Base-by-base conservation (phyloP, 1,140 invertebrate species). In the Orius laevigatus region DNA sequence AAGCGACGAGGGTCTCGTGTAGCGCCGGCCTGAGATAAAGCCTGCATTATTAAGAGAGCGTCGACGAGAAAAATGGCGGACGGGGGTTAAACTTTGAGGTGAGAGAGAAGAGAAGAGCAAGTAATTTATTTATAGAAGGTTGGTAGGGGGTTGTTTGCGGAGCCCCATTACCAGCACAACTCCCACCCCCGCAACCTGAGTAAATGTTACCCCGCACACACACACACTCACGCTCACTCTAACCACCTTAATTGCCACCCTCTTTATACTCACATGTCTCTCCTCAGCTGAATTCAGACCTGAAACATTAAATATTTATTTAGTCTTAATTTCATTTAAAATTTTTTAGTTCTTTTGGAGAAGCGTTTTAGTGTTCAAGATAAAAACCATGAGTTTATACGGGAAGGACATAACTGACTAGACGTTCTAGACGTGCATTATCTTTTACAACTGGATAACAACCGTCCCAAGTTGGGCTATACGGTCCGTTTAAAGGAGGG, bases 281-380 rank as follows among this genome's bases (percentile, higher is more conserved):
- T 78, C 76, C 58, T 78, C 75, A 32, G 74, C 72, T 44, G 74
- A 71, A 62, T 74, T 76, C 57, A 77, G 66, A 66, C 75, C 75
- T 77, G 71, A n/a, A 69, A 73, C 65, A 65, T 59, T 68, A 57
- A 60, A 57, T 62, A 46, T 18, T 34, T 9, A 46, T 51, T 20
- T 49, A 1, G 2, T 15, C 18, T 18, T 31, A 44, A 18, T 40
- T 12, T 12, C 39, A 41, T 19, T 41, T 16, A 20, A 40, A 20
- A 3, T 8, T 20, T 16, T 16, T n/a, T 16, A 11, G 15, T 41
- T 41, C 20, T 25, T 4, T 25, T 25, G 25, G 39, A 9, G 39
- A 41, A 20, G 16, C 20, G 20, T 41, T 41, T 41, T 11, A 20
- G 39, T 19, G 20, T 25, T 25, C 25, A 25, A 4, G 25, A 25